phyloP scores from a whole-genome alignment of 2,797 vertebrate genomes.

The Craterocephalus amniculus region DNA sequence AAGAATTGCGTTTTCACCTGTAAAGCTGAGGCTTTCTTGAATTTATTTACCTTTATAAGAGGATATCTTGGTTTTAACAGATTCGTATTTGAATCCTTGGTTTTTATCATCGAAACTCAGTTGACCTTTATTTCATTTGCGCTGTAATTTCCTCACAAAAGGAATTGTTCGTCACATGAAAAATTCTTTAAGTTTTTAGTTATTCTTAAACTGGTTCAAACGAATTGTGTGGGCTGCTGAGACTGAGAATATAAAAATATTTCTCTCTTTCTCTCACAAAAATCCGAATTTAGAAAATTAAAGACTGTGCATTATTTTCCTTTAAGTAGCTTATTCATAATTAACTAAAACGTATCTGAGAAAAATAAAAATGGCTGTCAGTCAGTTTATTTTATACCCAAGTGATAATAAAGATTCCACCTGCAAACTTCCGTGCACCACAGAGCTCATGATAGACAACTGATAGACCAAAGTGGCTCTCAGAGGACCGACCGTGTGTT shows the following conservation, averaged over 20 bases:
- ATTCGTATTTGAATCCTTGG: not conserved
- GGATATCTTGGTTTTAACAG: not conserved
- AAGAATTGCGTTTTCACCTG: not conserved
- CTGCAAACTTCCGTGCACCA: not conserved
- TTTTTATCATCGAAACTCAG: not conserved
- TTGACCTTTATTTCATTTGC: not conserved
- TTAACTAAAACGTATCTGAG: not conserved
- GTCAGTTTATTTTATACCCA: slow-evolving; percentile 9
- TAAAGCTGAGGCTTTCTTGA: not conserved
- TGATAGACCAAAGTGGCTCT: slow-evolving; percentile 12
- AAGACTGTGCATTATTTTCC: not conserved
- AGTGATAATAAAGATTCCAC: not conserved
- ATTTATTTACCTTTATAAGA: not conserved
- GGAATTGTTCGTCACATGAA: not conserved
- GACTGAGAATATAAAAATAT: no score
- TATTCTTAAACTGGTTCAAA: not conserved
- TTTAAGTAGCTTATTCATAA: not conserved
- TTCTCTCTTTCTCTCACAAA: not conserved
- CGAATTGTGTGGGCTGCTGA: not conserved
- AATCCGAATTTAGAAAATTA: not conserved
- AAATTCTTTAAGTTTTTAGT: not conserved
- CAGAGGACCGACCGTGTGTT: slow-evolving; percentile 20
- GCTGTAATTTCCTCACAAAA: no score
- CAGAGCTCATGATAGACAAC: not conserved
- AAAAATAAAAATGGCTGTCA: not conserved